Evolutionary conservation across 2,888 invertebrate genomes (phyloP).

Genomic region (Nephrotoma flavescens): DNA sequence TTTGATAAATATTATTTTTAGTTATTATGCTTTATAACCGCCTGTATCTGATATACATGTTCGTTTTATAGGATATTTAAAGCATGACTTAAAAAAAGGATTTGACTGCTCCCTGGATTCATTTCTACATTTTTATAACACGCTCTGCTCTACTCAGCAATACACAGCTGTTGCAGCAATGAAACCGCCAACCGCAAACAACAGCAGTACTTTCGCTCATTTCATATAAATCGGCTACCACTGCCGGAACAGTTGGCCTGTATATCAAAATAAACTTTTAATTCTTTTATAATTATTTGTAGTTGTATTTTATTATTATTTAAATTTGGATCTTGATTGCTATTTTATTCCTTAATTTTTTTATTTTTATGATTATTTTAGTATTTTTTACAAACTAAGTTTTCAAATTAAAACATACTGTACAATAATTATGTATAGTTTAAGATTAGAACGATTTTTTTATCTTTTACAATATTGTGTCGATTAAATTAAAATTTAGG

Average conservation of each 20-base stretch:
- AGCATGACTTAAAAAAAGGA: slow-evolving; percentile 1
- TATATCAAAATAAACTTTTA: slow-evolving; percentile 5
- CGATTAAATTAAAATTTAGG: not conserved
- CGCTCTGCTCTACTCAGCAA: slow-evolving; percentile 4
- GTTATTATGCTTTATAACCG: not conserved
- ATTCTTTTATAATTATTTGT: slow-evolving; percentile 1
- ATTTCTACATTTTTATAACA: not conserved
- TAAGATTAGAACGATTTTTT: not conserved
- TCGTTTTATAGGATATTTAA: not conserved
- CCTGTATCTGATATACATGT: not conserved
- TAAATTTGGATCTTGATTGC: not conserved
- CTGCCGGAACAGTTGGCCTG: slow-evolving; percentile 6
- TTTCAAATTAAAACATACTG: not conserved
- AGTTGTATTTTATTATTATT: not conserved
- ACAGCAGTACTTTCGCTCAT: slow-evolving; percentile 4
- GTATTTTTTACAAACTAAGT: not conserved
- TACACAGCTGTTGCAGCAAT: slow-evolving; percentile 4
- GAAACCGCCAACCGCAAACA: not conserved
- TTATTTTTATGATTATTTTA: not conserved
- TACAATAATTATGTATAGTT: not conserved
- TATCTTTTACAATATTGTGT: not conserved
- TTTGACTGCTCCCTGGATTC: not conserved
- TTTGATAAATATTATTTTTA: not conserved
- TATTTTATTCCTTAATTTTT: not conserved
- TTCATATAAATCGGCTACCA: slow-evolving; percentile 6